Evolutionary conservation across 2,113 vertebrate genomes (phyloP).

Genomic region (Sebastes schlegelii): DNA sequence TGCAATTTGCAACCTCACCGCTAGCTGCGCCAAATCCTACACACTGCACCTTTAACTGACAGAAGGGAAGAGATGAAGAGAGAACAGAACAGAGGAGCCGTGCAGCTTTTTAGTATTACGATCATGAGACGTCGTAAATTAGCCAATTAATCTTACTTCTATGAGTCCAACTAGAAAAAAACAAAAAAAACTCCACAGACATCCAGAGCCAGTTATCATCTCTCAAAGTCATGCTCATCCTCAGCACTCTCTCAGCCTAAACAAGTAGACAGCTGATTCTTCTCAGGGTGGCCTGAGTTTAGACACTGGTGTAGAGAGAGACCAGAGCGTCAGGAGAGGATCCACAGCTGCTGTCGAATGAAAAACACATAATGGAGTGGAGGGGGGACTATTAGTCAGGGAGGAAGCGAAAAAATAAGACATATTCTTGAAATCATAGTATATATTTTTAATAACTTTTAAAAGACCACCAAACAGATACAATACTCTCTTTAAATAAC

Average conservation of each 20-base stretch:
- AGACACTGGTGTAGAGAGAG: constrained; percentile 32
- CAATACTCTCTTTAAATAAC: neutral
- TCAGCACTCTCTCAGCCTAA: constrained; percentile 49
- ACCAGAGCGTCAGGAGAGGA: constrained; percentile 36
- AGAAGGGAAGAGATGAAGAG: neutral
- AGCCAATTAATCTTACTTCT: neutral
- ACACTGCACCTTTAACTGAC: no score
- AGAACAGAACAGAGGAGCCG: neutral
- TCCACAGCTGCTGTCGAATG: constrained; percentile 54
- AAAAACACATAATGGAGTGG: neutral
- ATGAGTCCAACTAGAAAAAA: neutral
- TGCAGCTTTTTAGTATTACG: neutral
- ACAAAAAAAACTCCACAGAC: neutral
- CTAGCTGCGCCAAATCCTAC: no score
- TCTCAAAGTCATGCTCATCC: constrained; percentile 28
- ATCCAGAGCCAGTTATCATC: neutral
- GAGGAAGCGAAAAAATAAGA: neutral
- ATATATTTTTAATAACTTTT: neutral
- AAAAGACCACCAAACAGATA: neutral
- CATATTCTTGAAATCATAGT: no score
- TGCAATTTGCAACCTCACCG: no score
- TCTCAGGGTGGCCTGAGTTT: constrained; percentile 56
- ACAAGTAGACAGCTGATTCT: constrained; percentile 62
- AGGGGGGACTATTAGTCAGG: no score
- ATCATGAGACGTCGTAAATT: neutral